Conservation (phyloP, 2,888 invertebrate species). For the Rugalucina vietnamica region DNA sequence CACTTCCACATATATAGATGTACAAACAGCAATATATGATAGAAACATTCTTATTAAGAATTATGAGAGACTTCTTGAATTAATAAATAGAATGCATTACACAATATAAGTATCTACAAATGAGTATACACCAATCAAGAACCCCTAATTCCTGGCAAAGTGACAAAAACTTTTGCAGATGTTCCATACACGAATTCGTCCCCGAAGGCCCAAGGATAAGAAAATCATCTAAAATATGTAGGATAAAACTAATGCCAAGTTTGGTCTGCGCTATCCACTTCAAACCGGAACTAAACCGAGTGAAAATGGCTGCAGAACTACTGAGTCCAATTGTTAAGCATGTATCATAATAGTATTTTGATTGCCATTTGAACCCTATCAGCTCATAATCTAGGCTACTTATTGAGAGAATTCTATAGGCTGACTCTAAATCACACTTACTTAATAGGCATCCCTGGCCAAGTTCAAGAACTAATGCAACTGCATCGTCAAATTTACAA, state of each 20-base stretch:
- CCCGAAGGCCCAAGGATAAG: slow-evolving; percentile 19
- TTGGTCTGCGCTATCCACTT: slow-evolving; percentile 24
- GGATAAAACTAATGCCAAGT: neutral
- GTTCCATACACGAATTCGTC: neutral
- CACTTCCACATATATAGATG: no score
- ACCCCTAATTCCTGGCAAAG: slow-evolving; percentile 25
- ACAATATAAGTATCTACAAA: no score
- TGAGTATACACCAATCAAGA: no score
- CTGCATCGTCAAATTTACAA: slow-evolving; percentile 43
- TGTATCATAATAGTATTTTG: slow-evolving; percentile 36
- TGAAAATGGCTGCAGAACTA: slow-evolving; percentile 26
- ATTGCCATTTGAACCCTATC: slow-evolving; percentile 37
- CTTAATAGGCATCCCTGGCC: slow-evolving; percentile 1
- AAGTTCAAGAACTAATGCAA: slow-evolving; percentile 35
- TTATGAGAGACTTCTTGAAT: no score
- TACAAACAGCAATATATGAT: no score
- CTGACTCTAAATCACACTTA: slow-evolving; percentile 24
- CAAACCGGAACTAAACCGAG: slow-evolving; percentile 40
- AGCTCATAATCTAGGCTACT: slow-evolving; percentile 35
- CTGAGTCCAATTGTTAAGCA: slow-evolving; percentile 41
- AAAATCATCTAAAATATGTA: slow-evolving; percentile 44
- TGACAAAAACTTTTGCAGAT: slow-evolving; percentile 12
- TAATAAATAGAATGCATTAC: no score
- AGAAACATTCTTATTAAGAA: no score
- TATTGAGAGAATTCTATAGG: slow-evolving; percentile 31